phyloP scores from a whole-genome alignment of 2,113 vertebrate species.

The Oryzias javanicus region DNA sequence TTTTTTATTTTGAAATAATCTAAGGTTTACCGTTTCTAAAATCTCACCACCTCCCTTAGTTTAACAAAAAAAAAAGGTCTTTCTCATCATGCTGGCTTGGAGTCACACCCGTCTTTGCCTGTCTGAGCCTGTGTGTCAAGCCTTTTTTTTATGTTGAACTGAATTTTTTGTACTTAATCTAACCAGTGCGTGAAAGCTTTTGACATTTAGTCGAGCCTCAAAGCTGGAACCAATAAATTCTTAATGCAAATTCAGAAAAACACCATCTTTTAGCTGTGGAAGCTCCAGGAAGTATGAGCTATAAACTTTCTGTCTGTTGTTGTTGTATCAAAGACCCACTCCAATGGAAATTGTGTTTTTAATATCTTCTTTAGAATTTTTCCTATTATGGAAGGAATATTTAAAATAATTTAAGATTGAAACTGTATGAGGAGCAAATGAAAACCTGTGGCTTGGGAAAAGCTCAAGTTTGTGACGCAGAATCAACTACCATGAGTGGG shows the following conservation, averaged over 20 bases:
- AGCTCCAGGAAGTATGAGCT: constrained; percentile 25
- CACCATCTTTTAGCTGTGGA: constrained; percentile 12
- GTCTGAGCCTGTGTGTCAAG: constrained; percentile 63
- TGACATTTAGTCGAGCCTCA: neutral
- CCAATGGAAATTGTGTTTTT: too few relatives aligned
- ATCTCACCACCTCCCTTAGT: neutral
- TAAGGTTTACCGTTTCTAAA: constrained; percentile 5
- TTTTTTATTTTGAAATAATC: neutral
- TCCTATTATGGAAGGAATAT: too few relatives aligned
- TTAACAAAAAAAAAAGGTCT: constrained; percentile 7
- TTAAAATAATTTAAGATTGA: too few relatives aligned
- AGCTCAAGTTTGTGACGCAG: too few relatives aligned
- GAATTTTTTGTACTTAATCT: neutral
- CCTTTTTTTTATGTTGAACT: constrained; percentile 5
- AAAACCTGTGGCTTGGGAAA: too few relatives aligned
- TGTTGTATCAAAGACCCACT: too few relatives aligned
- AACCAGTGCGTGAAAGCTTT: neutral
- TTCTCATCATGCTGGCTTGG: constrained; percentile 18
- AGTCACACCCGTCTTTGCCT: constrained; percentile 61
- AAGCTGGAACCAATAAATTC: constrained; percentile 16
- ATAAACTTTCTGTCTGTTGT: too few relatives aligned
- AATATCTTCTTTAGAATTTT: too few relatives aligned
- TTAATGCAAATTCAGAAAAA: neutral
- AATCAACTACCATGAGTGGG: too few relatives aligned
- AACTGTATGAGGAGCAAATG: too few relatives aligned